These are phyloP conservation scores for Apis mellifera DNA, from an alignment of 1,140 invertebrate species.

Conservation along the genomic window Amel_HAv3.1 CM009938.2:12226001-12226500, in stretches of 20 bases:
- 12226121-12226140: conserved; percentile 38
- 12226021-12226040: not conserved
- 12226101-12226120: conserved; percentile 38
- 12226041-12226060: conserved; percentile 21
- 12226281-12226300: conserved; percentile 2
- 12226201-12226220: not conserved
- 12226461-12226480: not conserved
- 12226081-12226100: conserved; percentile 28
- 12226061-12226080: conserved; percentile 51
- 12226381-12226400: conserved; percentile 13
- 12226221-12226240: not conserved
- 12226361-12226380: conserved; percentile 45
- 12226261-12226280: conserved; percentile 15
- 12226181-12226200: not conserved
- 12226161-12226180: conserved; percentile 20
- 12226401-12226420: not conserved
- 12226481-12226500: not conserved
- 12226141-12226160: conserved; percentile 25
- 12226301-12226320: not conserved
- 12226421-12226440: not conserved
- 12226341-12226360: conserved; percentile 22
- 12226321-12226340: not conserved
- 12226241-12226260: not conserved
- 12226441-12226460: not conserved
- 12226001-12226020: not conserved